These are phyloP conservation scores for Brachyhypopomus gauderio DNA, from an alignment of 2,113 vertebrate species.

Conservation along the genomic window DNA sequence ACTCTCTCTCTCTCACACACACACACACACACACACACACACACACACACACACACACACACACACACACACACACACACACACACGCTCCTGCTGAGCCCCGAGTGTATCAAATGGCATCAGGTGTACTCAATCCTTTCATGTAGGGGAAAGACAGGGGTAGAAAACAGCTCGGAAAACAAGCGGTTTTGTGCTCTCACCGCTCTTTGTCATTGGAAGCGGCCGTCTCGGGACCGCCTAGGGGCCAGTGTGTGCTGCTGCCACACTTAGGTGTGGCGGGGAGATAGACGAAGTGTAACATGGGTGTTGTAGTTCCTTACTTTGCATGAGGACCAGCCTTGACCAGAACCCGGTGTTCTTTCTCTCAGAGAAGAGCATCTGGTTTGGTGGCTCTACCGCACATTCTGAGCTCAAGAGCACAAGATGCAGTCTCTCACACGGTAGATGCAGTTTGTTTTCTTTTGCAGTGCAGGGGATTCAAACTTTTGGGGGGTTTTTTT, in stretches of 20 bases:
- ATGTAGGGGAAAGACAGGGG: constrained; percentile 13
- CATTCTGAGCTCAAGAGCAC: too few relatives aligned
- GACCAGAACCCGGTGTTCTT: constrained; percentile 55
- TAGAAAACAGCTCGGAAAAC: constrained; percentile 54
- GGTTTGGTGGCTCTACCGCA: constrained; percentile 8
- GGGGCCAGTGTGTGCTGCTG: constrained; percentile 1
- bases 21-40: constrained; percentile 42
- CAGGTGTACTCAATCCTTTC: constrained; percentile 42
- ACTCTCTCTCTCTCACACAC: constrained; percentile 14
- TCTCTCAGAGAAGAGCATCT: constrained; percentile 49
- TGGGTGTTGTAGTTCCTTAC: constrained; percentile 37
- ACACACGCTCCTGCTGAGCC: constrained; percentile 30
- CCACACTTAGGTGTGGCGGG: not conserved
- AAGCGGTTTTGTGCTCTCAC: constrained; percentile 47
- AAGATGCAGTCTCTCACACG: not conserved
- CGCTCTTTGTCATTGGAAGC: constrained; percentile 56
- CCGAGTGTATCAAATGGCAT: constrained; percentile 28
- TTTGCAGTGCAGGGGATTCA: too few relatives aligned
- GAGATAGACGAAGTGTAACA: constrained; percentile 48
- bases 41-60: constrained; percentile 38
- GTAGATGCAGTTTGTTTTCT: not conserved
- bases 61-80: constrained; percentile 17
- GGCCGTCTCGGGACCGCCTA: constrained; percentile 6
- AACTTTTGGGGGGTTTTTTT: not conserved
- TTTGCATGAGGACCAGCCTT: constrained; percentile 30